Evolutionary conservation across 1,140 invertebrate genomes (phyloP).

Genomic region (Periplaneta americana): DNA sequence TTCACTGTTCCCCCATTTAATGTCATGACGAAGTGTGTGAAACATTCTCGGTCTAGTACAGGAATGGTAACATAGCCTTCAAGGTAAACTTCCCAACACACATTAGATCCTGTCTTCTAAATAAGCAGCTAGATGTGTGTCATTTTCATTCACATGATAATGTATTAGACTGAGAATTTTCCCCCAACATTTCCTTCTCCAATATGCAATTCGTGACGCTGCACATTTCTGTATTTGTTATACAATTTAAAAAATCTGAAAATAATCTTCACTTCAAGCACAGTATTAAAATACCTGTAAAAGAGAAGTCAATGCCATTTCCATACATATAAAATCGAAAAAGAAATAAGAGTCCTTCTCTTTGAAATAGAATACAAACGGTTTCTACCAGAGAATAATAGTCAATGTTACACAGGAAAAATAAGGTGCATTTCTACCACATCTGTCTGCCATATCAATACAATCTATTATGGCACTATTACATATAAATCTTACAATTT

Average conservation of each 20-base stretch:
- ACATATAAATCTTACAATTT: neutral
- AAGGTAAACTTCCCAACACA: too few species aligned
- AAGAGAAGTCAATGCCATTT: neutral
- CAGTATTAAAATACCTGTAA: neutral
- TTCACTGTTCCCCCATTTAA: neutral
- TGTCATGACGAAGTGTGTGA: neutral
- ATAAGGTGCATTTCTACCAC: too few species aligned
- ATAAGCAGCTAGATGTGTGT: too few species aligned
- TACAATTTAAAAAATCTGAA: neutral
- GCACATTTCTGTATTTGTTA: neutral
- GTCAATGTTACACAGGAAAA: too few species aligned
- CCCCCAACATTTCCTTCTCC: too few species aligned
- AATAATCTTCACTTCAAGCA: neutral
- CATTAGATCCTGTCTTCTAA: too few species aligned
- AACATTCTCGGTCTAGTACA: too few species aligned
- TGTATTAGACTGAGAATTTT: too few species aligned
- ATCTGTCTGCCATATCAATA: neutral
- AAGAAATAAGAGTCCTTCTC: neutral
- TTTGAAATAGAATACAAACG: neutral
- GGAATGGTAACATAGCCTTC: too few species aligned
- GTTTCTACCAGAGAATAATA: neutral
- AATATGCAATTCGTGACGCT: neutral
- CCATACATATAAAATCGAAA: neutral
- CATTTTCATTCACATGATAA: too few species aligned
- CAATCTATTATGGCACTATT: too few species aligned